Evolutionary conservation across 2,113 vertebrate species (phyloP).

Genomic region (Mesoclemmys tuberculata): DNA sequence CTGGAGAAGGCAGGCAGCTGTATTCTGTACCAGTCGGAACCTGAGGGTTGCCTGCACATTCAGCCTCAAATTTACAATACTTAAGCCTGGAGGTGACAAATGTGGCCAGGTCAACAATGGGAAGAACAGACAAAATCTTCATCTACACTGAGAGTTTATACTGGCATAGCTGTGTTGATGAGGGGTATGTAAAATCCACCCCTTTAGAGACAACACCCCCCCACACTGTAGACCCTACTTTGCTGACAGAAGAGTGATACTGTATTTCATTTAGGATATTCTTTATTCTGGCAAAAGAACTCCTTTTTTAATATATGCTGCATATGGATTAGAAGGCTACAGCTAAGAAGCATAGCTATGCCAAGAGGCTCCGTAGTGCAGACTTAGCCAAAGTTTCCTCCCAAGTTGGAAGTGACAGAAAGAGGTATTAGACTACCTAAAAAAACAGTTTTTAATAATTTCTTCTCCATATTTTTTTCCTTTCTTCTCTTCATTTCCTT

Average conservation of each 20-base stretch:
- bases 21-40: not conserved
- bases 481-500: not conserved
- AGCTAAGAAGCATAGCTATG: not conserved
- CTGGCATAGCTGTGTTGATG: not conserved
- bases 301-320: too few relatives aligned
- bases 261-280: not conserved
- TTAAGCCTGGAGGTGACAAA: not conserved
- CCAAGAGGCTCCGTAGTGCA: not conserved
- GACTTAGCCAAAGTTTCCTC: not conserved
- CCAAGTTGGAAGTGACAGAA: not conserved
- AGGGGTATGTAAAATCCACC: not conserved
- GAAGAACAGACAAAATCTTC: not conserved
- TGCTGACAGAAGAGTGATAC: not conserved
- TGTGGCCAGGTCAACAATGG: not conserved
- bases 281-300: too few relatives aligned
- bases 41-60: not conserved
- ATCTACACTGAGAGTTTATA: not conserved
- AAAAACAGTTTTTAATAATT: not conserved
- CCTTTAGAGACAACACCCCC: not conserved
- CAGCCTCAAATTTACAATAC: not conserved
- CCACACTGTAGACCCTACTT: not conserved
- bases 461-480: not conserved
- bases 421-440: not conserved
- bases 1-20: fast-evolving
- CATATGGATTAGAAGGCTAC: not conserved